These are phyloP conservation scores for Chloropsis hardwickii DNA, from an alignment of 2,113 vertebrate species.

Conservation along the genomic window DNA sequence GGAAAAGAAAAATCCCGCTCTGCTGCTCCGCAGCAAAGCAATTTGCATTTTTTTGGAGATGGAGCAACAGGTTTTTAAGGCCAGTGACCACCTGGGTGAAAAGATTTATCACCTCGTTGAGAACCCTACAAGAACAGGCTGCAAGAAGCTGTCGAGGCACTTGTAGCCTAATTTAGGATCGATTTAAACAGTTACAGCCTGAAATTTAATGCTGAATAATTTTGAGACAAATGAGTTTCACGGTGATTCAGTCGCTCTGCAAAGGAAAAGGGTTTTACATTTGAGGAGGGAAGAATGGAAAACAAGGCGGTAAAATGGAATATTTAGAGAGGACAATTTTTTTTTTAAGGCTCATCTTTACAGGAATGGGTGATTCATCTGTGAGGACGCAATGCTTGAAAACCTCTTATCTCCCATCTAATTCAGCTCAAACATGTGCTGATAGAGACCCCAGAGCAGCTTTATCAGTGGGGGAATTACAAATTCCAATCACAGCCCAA, in stretches of 20 bases:
- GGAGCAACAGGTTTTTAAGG: background rate
- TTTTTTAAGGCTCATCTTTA: background rate
- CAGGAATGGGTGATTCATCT: background rate
- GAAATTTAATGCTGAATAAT: slow-evolving; percentile 6
- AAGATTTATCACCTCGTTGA: background rate
- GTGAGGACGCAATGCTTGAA: background rate
- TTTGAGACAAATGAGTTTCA: background rate
- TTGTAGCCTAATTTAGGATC: slow-evolving; percentile 19
- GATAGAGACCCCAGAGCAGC: background rate
- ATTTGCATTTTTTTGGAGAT: background rate
- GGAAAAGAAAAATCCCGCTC: background rate
- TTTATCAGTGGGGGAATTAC: background rate
- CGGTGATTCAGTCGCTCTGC: background rate
- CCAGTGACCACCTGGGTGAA: background rate
- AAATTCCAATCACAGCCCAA: background rate
- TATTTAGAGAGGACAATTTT: background rate
- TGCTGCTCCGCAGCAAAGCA: background rate
- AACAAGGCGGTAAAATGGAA: background rate
- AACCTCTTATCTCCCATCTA: background rate
- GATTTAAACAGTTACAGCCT: slow-evolving; percentile 35
- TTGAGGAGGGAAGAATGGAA: background rate
- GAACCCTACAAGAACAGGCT: background rate
- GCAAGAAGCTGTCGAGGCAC: background rate
- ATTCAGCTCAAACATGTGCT: background rate
- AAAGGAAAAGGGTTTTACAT: background rate